Evolutionary conservation across 2,888 invertebrate genomes (phyloP).

Genomic region (Zelleria hepariella): DNA sequence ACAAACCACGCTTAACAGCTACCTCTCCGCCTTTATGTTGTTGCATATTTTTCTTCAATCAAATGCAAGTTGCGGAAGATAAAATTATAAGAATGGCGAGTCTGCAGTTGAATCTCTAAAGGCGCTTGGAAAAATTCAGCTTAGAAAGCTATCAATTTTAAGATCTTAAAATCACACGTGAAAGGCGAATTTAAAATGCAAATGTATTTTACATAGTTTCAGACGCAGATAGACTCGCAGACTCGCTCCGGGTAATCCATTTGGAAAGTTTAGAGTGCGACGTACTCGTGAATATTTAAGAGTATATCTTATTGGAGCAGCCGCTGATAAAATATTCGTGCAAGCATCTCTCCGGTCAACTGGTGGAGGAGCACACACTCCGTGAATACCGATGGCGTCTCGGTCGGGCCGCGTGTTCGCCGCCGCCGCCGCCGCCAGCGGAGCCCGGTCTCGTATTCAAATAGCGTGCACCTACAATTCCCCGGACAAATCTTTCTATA

Average conservation of each 20-base stretch:
- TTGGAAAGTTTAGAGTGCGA: constrained; percentile 12
- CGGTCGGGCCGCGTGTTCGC: background rate
- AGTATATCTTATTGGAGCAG: constrained; percentile 12
- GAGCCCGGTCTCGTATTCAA: constrained; percentile 7
- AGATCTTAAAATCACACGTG: background rate
- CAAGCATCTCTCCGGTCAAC: constrained; percentile 8
- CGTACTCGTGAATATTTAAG: constrained; percentile 12
- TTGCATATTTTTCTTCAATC: background rate
- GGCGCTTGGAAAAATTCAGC: background rate
- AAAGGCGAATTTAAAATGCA: constrained; percentile 6
- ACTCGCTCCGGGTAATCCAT: constrained; percentile 8
- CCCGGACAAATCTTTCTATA: constrained; percentile 8
- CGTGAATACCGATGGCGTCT: constrained; percentile 9
- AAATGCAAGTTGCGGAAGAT: background rate
- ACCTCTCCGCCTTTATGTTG: background rate
- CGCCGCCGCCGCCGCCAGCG: background rate
- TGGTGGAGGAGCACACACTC: constrained; percentile 5
- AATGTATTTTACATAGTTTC: constrained; percentile 3
- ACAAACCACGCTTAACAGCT: background rate
- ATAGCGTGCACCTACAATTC: constrained; percentile 11
- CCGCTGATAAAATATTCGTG: constrained; percentile 14
- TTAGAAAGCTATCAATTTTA: constrained; percentile 2
- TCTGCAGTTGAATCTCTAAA: background rate
- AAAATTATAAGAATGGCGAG: background rate
- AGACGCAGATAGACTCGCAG: background rate